Conservation (phyloP, 2,888 invertebrate species). For the Cephalotes varians region DNA sequence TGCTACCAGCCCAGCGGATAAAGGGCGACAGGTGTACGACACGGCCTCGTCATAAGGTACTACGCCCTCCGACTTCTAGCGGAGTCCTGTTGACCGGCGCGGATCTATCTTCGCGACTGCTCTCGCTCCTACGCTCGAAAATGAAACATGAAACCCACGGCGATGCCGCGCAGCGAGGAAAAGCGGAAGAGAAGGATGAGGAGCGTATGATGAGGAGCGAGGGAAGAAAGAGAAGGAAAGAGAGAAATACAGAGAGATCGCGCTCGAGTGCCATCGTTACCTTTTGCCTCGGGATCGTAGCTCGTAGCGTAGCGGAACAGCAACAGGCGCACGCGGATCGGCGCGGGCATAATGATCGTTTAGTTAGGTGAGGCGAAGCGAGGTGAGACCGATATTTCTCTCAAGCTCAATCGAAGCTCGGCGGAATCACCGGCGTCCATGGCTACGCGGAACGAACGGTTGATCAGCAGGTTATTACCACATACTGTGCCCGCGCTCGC, state of each 20-base stretch:
- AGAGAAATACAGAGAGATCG: background rate
- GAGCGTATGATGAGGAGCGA: too few relatives aligned
- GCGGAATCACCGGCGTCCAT: conserved; percentile 3
- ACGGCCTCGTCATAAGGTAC: conserved; percentile 3
- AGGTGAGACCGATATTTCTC: background rate
- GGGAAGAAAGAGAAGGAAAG: background rate
- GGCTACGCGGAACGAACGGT: background rate
- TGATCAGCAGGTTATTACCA: background rate
- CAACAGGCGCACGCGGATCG: conserved; percentile 46
- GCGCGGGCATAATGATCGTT: conserved; percentile 41
- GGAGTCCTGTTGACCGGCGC: background rate
- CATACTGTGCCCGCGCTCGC: background rate
- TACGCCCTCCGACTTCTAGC: conserved; percentile 36
- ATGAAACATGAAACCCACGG: background rate
- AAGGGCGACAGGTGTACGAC: conserved; percentile 14
- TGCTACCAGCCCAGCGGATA: too few relatives aligned
- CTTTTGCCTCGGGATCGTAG: conserved; percentile 25
- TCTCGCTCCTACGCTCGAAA: background rate
- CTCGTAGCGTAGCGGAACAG: conserved; percentile 21
- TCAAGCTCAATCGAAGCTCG: background rate
- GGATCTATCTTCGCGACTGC: background rate
- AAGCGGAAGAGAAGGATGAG: conserved; percentile 23
- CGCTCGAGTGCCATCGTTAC: conserved; percentile 9
- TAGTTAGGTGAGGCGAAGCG: conserved; percentile 7
- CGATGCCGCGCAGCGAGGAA: conserved; percentile 12